Percentiles rank a stretch among this genome's conserved stretches.
phyloP scores from a whole-genome alignment of 2,888 invertebrate species.

The Tenthredo distinguenda region DNA sequence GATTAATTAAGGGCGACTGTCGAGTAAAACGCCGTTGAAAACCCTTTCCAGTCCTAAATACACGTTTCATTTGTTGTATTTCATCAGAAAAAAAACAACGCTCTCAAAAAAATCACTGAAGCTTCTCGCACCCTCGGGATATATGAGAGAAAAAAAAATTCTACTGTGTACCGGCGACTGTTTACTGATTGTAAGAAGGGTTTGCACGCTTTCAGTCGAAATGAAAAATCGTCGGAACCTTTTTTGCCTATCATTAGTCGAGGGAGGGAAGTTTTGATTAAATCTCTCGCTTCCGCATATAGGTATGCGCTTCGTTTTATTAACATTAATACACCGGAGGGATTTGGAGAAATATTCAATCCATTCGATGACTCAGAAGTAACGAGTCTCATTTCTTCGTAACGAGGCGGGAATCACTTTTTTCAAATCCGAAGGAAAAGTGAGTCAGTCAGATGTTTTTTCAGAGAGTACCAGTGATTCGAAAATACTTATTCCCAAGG shows the following conservation, averaged over 20 bases:
- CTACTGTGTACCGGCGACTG: background rate
- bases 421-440: background rate
- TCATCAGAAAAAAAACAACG: background rate
- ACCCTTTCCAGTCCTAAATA: background rate
- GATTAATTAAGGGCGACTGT: background rate
- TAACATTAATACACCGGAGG: background rate
- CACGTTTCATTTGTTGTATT: background rate
- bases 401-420: background rate
- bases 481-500: background rate
- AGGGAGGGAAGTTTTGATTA: background rate
- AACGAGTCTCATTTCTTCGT: background rate
- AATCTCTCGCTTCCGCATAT: background rate
- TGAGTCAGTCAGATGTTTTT: background rate
- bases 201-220: background rate
- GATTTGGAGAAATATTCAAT: background rate
- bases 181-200: background rate
- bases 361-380: background rate
- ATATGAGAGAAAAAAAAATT: background rate
- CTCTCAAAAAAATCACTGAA: background rate
- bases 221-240: conserved; percentile 1
- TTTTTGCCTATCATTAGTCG: background rate
- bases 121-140: background rate
- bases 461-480: background rate
- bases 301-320: background rate
- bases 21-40: background rate